phyloP scores from a whole-genome alignment of 1,140 invertebrate species.

The Sitobion miscanthi region DNA sequence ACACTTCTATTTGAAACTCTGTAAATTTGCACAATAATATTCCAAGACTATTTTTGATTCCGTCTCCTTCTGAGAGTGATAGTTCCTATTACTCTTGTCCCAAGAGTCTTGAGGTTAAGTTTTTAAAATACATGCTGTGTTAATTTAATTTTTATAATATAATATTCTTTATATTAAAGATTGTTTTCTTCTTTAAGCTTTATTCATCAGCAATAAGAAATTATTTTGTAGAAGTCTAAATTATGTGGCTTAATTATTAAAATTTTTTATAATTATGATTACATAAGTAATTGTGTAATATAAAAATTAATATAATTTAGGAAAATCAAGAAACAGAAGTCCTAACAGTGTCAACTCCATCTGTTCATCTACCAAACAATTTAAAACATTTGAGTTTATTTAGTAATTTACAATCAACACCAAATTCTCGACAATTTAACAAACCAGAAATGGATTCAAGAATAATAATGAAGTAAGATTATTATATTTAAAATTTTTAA shows the following conservation, averaged over 20 bases:
- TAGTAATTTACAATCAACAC: slow-evolving; percentile 52
- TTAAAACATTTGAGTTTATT: background rate
- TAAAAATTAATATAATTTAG: background rate
- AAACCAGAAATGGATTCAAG: slow-evolving; percentile 32
- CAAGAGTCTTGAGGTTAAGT: too few species aligned
- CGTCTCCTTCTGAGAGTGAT: too few species aligned
- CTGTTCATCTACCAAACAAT: background rate
- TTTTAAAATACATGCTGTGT: too few species aligned
- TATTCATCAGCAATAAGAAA: too few species aligned
- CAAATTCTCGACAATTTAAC: background rate
- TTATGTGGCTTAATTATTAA: background rate
- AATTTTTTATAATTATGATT: background rate
- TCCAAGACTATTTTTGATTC: too few species aligned
- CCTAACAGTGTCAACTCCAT: background rate
- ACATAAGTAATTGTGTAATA: background rate
- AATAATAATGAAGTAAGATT: slow-evolving; percentile 41
- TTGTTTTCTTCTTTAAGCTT: too few species aligned
- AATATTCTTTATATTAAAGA: too few species aligned
- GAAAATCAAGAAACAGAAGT: background rate
- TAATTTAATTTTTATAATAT: too few species aligned
- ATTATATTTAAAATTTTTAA: background rate
- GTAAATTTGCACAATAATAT: too few species aligned
- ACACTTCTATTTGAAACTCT: background rate
- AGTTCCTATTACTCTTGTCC: too few species aligned
- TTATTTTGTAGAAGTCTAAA: too few species aligned